Evolutionary conservation across 2,113 vertebrate genomes (phyloP).

Genomic region (Xiphophorus maculatus): DNA sequence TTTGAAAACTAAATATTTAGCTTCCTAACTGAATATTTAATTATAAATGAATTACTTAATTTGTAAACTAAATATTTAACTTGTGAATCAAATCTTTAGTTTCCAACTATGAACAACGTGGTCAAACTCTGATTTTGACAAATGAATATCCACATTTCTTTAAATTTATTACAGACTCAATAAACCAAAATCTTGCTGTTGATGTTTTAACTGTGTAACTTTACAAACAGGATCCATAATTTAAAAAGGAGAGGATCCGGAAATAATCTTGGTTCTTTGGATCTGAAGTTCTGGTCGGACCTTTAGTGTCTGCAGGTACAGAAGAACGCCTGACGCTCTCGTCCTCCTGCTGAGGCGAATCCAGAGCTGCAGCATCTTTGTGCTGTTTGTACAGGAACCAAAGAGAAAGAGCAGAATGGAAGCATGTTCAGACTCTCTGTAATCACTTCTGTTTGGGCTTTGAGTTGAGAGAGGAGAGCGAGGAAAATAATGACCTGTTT

Average conservation of each 20-base stretch:
- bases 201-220: too few species aligned
- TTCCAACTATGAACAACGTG: too few species aligned
- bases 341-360: conserved; percentile 54
- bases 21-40: too few species aligned
- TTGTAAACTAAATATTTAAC: too few species aligned
- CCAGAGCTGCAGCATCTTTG: conserved; percentile 36
- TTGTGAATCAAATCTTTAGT: too few species aligned
- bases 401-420: conserved; percentile 59
- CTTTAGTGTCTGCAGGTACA: conserved; percentile 44
- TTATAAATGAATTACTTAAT: too few species aligned
- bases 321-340: conserved; percentile 56
- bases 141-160: too few species aligned
- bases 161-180: too few species aligned
- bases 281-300: conserved; percentile 46
- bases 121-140: too few species aligned
- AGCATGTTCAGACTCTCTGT: conserved; percentile 77
- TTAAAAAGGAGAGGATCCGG: conserved; percentile 3
- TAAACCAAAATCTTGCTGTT: too few species aligned
- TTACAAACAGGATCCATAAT: not conserved
- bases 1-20: too few species aligned
- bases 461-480: conserved; percentile 75
- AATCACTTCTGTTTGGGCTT: conserved; percentile 76
- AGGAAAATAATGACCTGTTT: conserved; percentile 80
- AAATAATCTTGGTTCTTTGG: conserved; percentile 3
- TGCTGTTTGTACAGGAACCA: conserved; percentile 66